Conservation (phyloP, 2,113 vertebrate genomes). For the Psilopogon haemacephalus region DNA sequence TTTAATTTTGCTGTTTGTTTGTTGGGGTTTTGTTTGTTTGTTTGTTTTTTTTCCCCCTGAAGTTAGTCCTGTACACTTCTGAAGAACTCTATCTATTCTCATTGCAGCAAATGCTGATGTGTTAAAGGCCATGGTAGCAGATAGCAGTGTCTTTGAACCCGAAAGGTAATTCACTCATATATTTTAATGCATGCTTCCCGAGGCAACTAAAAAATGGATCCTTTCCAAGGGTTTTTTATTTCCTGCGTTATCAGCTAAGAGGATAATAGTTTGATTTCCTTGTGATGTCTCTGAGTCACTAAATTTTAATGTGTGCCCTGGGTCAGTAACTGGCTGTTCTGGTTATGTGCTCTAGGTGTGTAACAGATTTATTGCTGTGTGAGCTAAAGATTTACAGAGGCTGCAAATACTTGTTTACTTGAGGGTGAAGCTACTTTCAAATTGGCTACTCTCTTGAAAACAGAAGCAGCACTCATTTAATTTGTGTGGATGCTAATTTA, state of each 20-base stretch:
- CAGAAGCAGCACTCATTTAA: not conserved
- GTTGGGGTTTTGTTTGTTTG: not conserved
- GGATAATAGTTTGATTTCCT: not conserved
- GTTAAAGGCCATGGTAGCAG: slow-evolving; percentile 90
- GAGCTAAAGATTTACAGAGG: not conserved
- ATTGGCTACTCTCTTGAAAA: not conserved
- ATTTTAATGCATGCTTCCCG: slow-evolving; percentile 25
- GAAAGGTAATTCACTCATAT: slow-evolving; percentile 81
- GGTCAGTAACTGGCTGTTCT: not conserved
- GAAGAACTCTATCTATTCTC: slow-evolving; percentile 45
- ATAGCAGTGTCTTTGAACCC: slow-evolving; percentile 82
- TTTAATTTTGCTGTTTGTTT: not conserved
- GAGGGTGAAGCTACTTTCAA: not conserved
- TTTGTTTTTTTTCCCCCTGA: not conserved
- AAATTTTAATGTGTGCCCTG: not conserved
- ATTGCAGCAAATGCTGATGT: slow-evolving; percentile 90
- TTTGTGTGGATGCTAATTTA: not conserved
- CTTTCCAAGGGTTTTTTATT: slow-evolving; percentile 11
- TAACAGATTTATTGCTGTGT: not conserved
- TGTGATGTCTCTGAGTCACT: not conserved
- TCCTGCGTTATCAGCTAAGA: not conserved
- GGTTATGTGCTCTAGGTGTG: not conserved
- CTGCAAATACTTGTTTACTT: not conserved
- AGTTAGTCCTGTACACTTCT: not conserved
- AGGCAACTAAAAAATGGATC: not conserved